A percentile compares a stretch with the other conserved stretches of the same genome.
Evolutionary conservation across 2,888 invertebrate species (phyloP).

Genomic region (Stenchaetothrips biformis): DNA sequence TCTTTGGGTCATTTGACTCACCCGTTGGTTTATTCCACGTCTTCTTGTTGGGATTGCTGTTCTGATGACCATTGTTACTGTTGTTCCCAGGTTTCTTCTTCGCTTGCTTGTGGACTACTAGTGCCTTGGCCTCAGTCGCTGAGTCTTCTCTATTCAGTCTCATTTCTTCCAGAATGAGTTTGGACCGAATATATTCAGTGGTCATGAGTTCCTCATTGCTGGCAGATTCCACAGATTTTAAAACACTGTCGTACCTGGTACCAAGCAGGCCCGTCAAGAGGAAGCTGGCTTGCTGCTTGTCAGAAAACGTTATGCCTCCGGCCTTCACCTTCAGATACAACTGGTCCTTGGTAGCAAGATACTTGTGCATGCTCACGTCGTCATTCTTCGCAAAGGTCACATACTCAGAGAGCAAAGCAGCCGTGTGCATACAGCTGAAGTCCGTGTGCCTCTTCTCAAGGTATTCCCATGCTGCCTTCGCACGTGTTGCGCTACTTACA

Average conservation of each 20-base stretch:
- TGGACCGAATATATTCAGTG: background rate
- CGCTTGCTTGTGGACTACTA: background rate
- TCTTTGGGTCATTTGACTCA: too few relatives aligned
- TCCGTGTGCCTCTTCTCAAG: background rate
- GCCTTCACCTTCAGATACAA: background rate
- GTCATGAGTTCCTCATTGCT: background rate
- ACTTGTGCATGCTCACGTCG: background rate
- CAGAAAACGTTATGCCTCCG: background rate
- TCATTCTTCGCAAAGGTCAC: background rate
- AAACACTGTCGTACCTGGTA: background rate
- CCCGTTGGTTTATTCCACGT: background rate
- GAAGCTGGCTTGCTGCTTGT: background rate
- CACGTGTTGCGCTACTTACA: background rate
- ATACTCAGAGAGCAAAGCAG: background rate
- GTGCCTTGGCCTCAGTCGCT: background rate
- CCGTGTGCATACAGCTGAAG: background rate
- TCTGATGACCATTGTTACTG: too few relatives aligned
- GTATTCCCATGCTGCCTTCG: background rate
- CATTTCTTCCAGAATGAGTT: background rate
- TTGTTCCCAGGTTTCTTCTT: background rate
- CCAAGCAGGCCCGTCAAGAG: background rate
- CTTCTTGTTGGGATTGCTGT: background rate
- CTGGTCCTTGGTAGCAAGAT: background rate
- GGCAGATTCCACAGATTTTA: background rate
- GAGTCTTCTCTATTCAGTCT: background rate